Percentiles rank a stretch among this genome's conserved stretches.
These are phyloP conservation scores for Leucoraja ocellata DNA, from an alignment of 2,797 vertebrate species.

Conservation along the genomic window DNA sequence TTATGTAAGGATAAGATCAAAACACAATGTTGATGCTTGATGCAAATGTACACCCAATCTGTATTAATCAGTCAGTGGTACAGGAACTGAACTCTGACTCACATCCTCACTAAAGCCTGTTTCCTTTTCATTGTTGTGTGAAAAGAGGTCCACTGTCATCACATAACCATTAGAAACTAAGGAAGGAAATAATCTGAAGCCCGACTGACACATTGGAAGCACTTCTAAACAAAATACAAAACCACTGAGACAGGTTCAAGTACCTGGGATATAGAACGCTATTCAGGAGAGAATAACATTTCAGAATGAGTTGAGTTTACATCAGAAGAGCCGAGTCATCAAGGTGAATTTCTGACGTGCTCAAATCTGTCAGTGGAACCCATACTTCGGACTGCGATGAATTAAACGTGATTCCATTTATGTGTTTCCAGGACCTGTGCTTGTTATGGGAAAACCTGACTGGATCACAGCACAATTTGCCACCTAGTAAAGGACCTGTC, in stretches of 20 bases:
- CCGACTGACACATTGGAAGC: constrained; percentile 14
- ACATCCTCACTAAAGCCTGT: not conserved
- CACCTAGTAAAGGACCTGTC: not conserved
- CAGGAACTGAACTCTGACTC: not conserved
- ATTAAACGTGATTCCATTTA: not conserved
- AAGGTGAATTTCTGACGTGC: not conserved
- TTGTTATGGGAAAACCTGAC: not conserved
- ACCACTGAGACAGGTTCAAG: not conserved
- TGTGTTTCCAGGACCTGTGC: too few species aligned
- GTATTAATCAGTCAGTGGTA: not conserved
- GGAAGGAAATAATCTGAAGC: constrained; percentile 16
- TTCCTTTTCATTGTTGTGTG: not conserved
- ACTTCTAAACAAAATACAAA: constrained; percentile 5
- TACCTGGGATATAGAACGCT: not conserved
- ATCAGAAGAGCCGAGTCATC: not conserved
- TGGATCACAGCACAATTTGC: not conserved
- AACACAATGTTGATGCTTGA: not conserved
- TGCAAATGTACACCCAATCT: not conserved
- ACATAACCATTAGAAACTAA: not conserved
- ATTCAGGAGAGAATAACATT: not conserved
- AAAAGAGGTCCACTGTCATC: constrained; percentile 17
- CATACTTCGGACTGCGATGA: not conserved
- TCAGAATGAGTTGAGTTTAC: not conserved
- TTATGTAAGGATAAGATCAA: not conserved
- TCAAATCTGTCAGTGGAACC: not conserved